Evolutionary conservation across 2,888 invertebrate species (phyloP).

Genomic region (Busseola fusca): DNA sequence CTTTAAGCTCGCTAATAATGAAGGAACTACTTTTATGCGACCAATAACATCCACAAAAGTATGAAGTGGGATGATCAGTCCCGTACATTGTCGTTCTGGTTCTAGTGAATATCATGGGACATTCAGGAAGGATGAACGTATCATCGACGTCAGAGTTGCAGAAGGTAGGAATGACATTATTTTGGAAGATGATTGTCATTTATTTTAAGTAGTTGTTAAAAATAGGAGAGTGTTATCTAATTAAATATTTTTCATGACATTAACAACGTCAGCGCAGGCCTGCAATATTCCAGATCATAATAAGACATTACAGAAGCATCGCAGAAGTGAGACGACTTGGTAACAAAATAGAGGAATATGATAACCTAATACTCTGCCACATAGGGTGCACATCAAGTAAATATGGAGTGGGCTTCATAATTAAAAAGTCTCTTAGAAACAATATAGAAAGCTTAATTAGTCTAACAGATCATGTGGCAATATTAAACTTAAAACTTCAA

Average conservation of each 20-base stretch:
- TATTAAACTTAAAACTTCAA: not conserved
- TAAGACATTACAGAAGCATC: no score
- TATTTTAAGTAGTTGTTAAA: not conserved
- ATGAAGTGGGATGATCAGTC: slow-evolving; percentile 40
- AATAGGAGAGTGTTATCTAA: not conserved
- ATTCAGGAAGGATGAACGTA: not conserved
- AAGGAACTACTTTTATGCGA: slow-evolving; percentile 39
- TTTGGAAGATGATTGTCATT: not conserved
- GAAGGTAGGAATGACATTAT: not conserved
- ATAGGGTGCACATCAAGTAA: slow-evolving; percentile 29
- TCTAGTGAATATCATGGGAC: slow-evolving; percentile 13
- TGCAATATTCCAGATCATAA: not conserved
- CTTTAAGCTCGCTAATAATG: slow-evolving; percentile 27
- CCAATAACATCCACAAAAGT: slow-evolving; percentile 37
- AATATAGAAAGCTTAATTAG: slow-evolving; percentile 29
- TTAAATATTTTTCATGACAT: not conserved
- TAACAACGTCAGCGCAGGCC: not conserved
- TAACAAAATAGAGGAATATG: slow-evolving; percentile 38
- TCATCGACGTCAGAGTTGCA: slow-evolving; percentile 17
- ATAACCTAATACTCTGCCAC: slow-evolving; percentile 32
- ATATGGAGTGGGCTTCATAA: slow-evolving; percentile 46
- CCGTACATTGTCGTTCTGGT: slow-evolving; percentile 34
- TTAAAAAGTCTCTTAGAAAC: slow-evolving; percentile 37
- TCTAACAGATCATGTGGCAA: not conserved
- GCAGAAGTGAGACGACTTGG: slow-evolving; percentile 35